phyloP scores from a whole-genome alignment of 2,113 vertebrate genomes.

The Amphiprion percula region DNA sequence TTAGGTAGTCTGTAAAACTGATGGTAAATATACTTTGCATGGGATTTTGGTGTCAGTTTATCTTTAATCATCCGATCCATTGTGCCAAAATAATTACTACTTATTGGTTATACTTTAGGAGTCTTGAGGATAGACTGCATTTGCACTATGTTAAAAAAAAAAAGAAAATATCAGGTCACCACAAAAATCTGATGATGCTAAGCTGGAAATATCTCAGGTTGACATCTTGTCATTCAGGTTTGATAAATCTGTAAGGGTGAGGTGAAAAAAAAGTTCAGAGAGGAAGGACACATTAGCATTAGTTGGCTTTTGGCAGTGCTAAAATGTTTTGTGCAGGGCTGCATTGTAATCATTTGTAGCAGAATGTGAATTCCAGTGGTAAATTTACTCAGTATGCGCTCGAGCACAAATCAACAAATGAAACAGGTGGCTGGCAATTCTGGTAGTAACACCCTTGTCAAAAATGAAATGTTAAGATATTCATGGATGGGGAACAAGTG shows the following conservation, averaged over 20 bases:
- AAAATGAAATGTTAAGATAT: constrained; percentile 42
- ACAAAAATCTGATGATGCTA: neutral
- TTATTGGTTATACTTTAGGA: neutral
- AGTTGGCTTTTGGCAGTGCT: neutral
- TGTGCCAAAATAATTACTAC: no score
- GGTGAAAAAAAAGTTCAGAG: neutral
- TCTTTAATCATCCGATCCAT: no score
- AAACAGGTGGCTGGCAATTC: constrained; percentile 41
- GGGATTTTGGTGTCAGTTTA: neutral
- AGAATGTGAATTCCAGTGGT: constrained; percentile 1
- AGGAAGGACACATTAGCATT: neutral
- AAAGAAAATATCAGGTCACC: neutral
- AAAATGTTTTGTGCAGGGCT: neutral
- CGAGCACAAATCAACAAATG: constrained; percentile 7
- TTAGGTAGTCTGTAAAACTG: no score
- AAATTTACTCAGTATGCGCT: constrained; percentile 4
- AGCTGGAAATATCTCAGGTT: neutral
- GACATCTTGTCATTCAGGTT: constrained; percentile 11
- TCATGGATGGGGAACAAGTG: constrained; percentile 15
- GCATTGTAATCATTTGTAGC: neutral
- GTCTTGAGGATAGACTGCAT: neutral
- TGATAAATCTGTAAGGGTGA: neutral
- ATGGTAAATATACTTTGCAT: no score
- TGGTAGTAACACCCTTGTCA: constrained; percentile 36
- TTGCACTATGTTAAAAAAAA: neutral